Percentiles rank a stretch among this genome's conserved stretches.
Evolutionary conservation across 1,140 invertebrate species (phyloP).

Genomic region (Adoxophyes honmai): DNA sequence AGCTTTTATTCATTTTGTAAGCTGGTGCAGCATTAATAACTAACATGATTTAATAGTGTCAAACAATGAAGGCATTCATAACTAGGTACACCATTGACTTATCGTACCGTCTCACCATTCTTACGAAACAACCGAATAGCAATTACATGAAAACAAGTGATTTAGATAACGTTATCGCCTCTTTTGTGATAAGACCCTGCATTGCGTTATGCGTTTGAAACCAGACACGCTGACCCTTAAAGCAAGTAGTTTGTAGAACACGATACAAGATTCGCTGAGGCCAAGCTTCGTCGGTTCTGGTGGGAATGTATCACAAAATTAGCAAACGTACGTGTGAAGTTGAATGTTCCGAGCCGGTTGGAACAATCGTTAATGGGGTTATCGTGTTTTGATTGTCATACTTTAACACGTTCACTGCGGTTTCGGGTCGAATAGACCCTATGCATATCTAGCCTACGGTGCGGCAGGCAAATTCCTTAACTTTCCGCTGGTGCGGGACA

Average conservation of each 20-base stretch:
- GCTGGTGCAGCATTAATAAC: too few species aligned
- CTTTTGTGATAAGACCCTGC: constrained; percentile 5
- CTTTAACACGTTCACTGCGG: too few species aligned
- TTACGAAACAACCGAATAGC: constrained; percentile 16
- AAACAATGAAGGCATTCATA: too few species aligned
- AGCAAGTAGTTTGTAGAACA: not conserved
- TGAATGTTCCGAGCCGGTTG: not conserved
- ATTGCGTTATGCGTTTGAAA: constrained; percentile 15
- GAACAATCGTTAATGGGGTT: not conserved
- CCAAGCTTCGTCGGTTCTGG: not conserved
- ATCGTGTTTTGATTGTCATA: not conserved
- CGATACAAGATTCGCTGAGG: not conserved
- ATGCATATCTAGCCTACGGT: too few species aligned
- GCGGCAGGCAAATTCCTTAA: too few species aligned
- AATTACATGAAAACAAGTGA: constrained; percentile 50
- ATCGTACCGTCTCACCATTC: constrained; percentile 5
- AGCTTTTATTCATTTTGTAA: too few species aligned
- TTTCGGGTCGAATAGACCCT: too few species aligned
- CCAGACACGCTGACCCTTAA: not conserved
- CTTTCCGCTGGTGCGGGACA: too few species aligned
- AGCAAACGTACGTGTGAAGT: not conserved
- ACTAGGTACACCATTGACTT: too few species aligned
- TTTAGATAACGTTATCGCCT: constrained; percentile 32
- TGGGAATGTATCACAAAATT: not conserved
- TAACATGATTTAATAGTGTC: too few species aligned